Evolutionary conservation across 1,140 invertebrate genomes (phyloP), one percentile per base, ranked within the genome.

Genomic region (Lysiphlebus fabarum): DNA sequence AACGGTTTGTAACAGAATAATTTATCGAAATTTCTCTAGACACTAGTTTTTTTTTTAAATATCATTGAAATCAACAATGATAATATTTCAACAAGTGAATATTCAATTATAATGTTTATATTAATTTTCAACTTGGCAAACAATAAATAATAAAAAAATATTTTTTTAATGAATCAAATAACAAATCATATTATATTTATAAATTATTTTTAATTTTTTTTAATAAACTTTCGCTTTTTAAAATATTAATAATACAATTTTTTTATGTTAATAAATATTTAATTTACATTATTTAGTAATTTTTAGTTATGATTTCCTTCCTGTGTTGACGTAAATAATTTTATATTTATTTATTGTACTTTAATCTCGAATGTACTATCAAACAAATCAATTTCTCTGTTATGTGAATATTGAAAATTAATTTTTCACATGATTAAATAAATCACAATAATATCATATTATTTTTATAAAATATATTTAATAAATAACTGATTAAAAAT

Each of bases 311-410:
- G 42, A 37, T 36, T 58, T 51, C 47, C 47, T 58, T 51, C 37
- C 48, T 26, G 47, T 45, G 49, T 45, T 58, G 45, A 50, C 48
- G 37, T 9, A 47, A 12, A 44, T 8, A 12, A 10, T 14, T 50
- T 17, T 55, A 11, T 26, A 14, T 38, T 41, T 37, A 41, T 41
- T 49, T 58, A 36, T 34, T 38, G 33, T 34, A 45, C 45, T 34
- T 33, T 36, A 17, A 10, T 26, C 26, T 49, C n/a, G n/a, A 26
- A 6, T 33, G 48, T 10, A n/a, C n/a, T 49, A 17, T 17, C 56
- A 50, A 58, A 58, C 26, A 58, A 58, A 58, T 58, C 47, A 38
- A 58, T 58, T 58, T 58, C 56, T 58, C 56, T 58, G 26, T 53
- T 17, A 41, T 53, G n/a, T n/a, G 41, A 40, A 2, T 37, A 53